Conservation (phyloP, 2,113 vertebrate genomes). For the Melanerpes formicivorus region DNA sequence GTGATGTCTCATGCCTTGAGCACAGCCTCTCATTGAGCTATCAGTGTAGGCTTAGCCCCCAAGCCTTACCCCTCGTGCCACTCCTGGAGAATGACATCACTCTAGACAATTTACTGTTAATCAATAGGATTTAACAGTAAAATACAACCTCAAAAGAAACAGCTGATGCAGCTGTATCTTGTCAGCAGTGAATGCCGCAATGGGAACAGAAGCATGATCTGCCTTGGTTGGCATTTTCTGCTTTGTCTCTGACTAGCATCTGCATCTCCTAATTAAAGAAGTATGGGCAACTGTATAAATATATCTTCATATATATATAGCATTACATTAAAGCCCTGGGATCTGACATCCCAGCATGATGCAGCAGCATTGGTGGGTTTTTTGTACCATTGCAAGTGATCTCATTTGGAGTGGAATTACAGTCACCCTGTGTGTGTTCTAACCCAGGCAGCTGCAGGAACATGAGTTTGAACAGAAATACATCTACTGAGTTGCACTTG, state of each 20-base stretch:
- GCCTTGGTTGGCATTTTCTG: conserved; percentile 55
- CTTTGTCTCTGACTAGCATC: conserved; percentile 27
- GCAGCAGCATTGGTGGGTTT: conserved; percentile 30
- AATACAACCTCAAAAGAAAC: conserved; percentile 6
- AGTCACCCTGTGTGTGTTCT: neutral
- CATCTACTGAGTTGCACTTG: neutral
- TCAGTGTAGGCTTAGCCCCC: neutral
- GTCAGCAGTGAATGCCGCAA: neutral
- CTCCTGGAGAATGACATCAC: conserved; percentile 5
- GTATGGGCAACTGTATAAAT: neutral
- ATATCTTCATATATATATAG: neutral
- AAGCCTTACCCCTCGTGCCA: neutral
- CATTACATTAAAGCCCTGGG: neutral
- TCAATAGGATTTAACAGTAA: conserved; percentile 48
- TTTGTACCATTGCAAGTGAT: neutral
- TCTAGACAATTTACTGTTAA: conserved; percentile 12
- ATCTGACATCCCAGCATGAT: conserved; percentile 53
- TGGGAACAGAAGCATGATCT: neutral
- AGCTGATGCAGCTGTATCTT: conserved; percentile 38
- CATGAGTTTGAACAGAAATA: conserved; percentile 11
- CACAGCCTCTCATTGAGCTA: neutral
- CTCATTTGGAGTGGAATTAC: conserved; percentile 23
- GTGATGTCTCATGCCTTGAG: neutral
- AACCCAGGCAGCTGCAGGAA: conserved; percentile 49
- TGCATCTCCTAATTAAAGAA: conserved; percentile 44